Evolutionary conservation across 1,140 invertebrate species (phyloP).

Genomic region (Meloidogyne exigua): DNA sequence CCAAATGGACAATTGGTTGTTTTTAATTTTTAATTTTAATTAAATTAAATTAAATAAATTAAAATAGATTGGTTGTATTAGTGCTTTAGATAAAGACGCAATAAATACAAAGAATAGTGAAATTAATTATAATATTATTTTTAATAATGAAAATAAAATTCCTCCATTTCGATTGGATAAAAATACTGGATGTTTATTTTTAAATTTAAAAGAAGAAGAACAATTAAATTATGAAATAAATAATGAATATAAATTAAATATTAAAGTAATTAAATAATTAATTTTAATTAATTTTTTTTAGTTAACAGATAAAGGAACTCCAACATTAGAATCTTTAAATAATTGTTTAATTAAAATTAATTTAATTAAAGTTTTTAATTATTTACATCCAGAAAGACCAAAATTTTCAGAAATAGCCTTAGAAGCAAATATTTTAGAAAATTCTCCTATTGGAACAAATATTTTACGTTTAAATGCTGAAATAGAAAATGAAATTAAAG

Average conservation of each 20-base stretch:
- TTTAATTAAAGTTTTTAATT: slow-evolving; percentile 89
- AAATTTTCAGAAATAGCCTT: slow-evolving; percentile 79
- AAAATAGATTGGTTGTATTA: slow-evolving; percentile 48
- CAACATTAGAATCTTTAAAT: slow-evolving; percentile 53
- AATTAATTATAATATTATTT: slow-evolving; percentile 87
- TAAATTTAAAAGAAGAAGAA: slow-evolving; percentile 24
- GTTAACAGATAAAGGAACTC: slow-evolving; percentile 60
- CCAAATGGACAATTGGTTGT: slow-evolving; percentile 60
- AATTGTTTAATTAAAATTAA: slow-evolving; percentile 71
- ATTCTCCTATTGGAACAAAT: slow-evolving; percentile 65
- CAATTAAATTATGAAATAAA: slow-evolving; percentile 55
- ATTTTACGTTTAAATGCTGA: slow-evolving; percentile 34
- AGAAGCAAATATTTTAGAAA: slow-evolving; percentile 67
- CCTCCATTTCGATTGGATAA: slow-evolving; percentile 93
- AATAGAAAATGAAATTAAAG: slow-evolving; percentile 70
- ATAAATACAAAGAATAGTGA: slow-evolving; percentile 81
- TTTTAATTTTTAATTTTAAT: too few species aligned
- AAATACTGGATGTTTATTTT: slow-evolving; percentile 75
- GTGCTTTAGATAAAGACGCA: slow-evolving; percentile 81
- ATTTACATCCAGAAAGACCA: slow-evolving; percentile 74
- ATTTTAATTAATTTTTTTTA: not conserved
- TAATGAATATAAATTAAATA: slow-evolving; percentile 52
- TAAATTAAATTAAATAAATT: not conserved
- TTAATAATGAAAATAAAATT: slow-evolving; percentile 60
- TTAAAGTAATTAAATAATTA: slow-evolving; percentile 33